A percentile compares a stretch with the other conserved stretches of the same genome.
These are phyloP conservation scores for Ctenodactylus gundi DNA, from an alignment of 2,113 vertebrate species.

Conservation along the genomic window DNA sequence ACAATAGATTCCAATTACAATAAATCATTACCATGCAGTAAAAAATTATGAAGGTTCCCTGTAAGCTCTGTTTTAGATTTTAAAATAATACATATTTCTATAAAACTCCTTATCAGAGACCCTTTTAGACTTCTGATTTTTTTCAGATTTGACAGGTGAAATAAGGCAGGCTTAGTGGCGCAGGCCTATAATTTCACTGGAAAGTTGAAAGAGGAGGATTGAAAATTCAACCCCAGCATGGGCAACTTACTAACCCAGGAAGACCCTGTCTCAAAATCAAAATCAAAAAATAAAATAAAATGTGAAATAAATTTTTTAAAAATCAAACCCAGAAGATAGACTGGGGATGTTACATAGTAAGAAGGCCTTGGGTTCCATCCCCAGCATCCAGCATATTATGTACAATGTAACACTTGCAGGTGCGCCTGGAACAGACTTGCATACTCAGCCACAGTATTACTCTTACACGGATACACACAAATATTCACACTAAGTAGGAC, in stretches of 20 bases:
- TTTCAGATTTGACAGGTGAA: constrained; percentile 11
- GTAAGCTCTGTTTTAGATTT: not conserved
- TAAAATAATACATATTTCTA: constrained; percentile 17
- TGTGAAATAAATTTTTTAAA: no score
- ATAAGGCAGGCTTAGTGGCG: not conserved
- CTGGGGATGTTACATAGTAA: no score
- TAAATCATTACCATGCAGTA: not conserved
- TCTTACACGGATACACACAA: not conserved
- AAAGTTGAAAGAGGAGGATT: no score
- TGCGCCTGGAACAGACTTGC: not conserved
- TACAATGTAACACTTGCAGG: not conserved
- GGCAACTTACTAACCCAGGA: no score
- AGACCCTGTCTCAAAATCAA: no score
- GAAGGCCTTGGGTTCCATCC: no score
- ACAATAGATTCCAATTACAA: not conserved
- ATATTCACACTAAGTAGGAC: not conserved
- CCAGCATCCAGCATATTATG: not conserved
- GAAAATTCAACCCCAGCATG: no score
- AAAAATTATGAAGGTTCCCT: not conserved
- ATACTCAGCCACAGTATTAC: not conserved
- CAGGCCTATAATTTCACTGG: no score
- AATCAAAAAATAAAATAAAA: no score
- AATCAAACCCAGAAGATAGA: no score
- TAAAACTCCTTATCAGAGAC: not conserved
- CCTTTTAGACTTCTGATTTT: not conserved